Evolutionary conservation across 2,888 invertebrate genomes (phyloP), one percentile per base, ranked within the genome.

Genomic region (Oligia fasciuncula): DNA sequence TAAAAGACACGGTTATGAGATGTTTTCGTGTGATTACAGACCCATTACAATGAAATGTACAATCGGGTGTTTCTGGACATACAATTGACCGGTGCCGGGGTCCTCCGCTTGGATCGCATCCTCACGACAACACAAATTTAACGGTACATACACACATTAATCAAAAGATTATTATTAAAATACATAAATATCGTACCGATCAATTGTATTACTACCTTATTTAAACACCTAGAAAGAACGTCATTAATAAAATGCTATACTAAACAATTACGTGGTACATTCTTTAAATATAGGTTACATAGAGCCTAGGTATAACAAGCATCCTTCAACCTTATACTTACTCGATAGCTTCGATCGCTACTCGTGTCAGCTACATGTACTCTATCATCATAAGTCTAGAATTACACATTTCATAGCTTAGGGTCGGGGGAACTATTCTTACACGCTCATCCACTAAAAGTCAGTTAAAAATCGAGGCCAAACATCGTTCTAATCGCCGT

Each of bases 11-110:
- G 77, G 70, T 67, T 70, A 74, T 74, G 73, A 80, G 78, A 84
- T 67, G 82, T 79, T 72, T 74, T 85, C 73, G 67, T 76, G 70
- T 86, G 81, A 87, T 87, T 86, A 91, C 91, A 90, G 96, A 96
- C 96, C 96, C 96, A 93, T 92, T 94, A 95, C 95, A 95, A 95
- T 96, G 96, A 96, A 96, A 96, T 95, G 96, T 96, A 96, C 96
- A 95, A 96, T 95, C 91, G 87, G 87, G 88, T 91, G 90, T 88
- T 91, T 90, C 91, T 89, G 82, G 86, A 88, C 83, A 91, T 91
- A 93, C 93, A 93, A 94, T 85, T 92, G 93, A 94, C 90, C 94
- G 93, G 92, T 85, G 77, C 81, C 77, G 81, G 87, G 88, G 90
- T 87, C 91, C 89, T 88, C 89, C 88, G 81, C 76, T 85, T 78